These are phyloP conservation scores for Spatula clypeata DNA, from an alignment of 2,797 vertebrate genomes.

Conservation along the genomic window DNA sequence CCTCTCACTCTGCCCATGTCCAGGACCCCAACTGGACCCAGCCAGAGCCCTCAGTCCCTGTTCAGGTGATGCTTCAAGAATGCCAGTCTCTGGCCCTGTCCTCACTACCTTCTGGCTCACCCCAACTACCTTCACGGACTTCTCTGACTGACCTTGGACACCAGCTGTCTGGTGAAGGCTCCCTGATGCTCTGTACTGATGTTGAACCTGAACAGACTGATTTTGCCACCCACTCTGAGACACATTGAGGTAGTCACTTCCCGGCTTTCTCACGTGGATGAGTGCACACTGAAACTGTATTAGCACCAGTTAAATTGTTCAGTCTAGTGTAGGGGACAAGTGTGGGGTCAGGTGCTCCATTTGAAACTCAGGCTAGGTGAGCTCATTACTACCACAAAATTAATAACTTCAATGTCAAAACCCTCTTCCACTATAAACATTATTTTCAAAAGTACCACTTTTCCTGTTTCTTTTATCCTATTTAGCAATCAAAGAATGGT, in stretches of 20 bases:
- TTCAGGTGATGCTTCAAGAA: not conserved
- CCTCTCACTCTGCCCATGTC: not conserved
- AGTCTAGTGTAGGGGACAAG: not conserved
- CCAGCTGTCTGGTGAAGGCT: rapidly evolving
- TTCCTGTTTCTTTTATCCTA: not conserved
- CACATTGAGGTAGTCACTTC: not conserved
- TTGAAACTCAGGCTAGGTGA: not conserved
- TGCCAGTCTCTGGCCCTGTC: not conserved
- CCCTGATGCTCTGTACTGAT: not conserved
- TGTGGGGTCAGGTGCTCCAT: not conserved
- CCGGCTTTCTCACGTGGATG: not conserved
- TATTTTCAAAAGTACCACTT: not conserved
- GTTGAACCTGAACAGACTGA: not conserved
- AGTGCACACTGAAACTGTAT: not conserved
- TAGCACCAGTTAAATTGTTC: not conserved
- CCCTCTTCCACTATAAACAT: not conserved
- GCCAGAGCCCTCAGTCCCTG: not conserved
- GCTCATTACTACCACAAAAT: not conserved
- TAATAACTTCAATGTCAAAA: not conserved
- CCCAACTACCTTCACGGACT: not conserved
- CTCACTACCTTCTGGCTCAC: not conserved
- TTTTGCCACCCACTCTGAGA: not conserved
- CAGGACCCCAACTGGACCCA: not conserved
- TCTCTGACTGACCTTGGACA: not conserved
- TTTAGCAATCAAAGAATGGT: not conserved